These are phyloP conservation scores for Gymnorhina tibicen DNA, from an alignment of 2,113 vertebrate species.

Conservation along the genomic window DNA sequence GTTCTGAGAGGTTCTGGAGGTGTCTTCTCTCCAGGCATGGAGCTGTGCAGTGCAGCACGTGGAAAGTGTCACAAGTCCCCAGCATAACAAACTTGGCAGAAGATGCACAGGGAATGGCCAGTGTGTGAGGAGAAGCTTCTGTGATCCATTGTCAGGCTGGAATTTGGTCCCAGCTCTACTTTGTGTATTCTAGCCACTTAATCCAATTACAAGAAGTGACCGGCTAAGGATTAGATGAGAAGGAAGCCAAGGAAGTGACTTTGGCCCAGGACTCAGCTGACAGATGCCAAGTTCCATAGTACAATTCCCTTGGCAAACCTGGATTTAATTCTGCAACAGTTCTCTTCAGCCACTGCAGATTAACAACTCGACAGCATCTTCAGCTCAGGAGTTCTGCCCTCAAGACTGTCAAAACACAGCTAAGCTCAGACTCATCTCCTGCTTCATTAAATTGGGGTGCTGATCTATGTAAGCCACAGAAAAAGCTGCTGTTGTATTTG, in stretches of 20 bases:
- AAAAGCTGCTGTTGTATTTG: neutral
- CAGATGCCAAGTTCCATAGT: neutral
- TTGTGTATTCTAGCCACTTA: neutral
- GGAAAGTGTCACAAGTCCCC: neutral
- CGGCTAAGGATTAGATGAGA: neutral
- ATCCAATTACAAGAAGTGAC: neutral
- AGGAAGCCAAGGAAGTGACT: neutral
- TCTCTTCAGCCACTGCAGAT: neutral
- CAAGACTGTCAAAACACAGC: neutral
- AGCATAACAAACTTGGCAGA: neutral
- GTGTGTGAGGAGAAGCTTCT: neutral
- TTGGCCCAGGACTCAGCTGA: neutral
- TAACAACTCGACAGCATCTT: neutral
- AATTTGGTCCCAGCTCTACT: neutral
- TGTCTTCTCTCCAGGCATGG: neutral
- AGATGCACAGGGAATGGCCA: neutral
- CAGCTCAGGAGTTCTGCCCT: neutral
- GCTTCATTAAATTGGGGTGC: neutral
- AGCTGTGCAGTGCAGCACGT: neutral
- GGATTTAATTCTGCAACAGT: neutral
- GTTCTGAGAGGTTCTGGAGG: neutral
- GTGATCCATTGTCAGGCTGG: neutral
- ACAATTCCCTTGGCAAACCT: neutral
- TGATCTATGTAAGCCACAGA: neutral
- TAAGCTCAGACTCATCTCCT: neutral